A percentile compares a stretch with the other conserved stretches of the same genome.
phyloP scores from a whole-genome alignment of 2,797 vertebrate species.

The Leptodactylus fallax region DNA sequence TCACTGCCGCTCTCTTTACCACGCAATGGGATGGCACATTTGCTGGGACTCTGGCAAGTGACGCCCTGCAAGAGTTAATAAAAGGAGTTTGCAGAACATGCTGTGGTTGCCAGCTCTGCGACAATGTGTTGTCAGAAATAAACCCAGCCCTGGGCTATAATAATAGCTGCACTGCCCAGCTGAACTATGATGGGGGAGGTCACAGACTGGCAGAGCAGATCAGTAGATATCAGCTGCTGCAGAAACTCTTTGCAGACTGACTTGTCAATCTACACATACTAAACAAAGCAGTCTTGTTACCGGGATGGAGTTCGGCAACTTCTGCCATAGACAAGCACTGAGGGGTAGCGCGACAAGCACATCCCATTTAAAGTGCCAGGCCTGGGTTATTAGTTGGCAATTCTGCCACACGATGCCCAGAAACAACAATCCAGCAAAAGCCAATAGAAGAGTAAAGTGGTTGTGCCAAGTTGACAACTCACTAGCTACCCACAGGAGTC shows the following conservation, averaged over 20 bases:
- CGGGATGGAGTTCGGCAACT: too few species aligned
- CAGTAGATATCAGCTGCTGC: background rate
- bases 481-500: too few species aligned
- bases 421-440: too few species aligned
- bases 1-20: background rate
- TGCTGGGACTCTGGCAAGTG: too few species aligned
- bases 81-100: background rate
- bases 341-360: too few species aligned
- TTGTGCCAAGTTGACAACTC: too few species aligned
- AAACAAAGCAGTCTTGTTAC: too few species aligned
- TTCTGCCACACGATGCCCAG: too few species aligned
- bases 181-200: background rate
- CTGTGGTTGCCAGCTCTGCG: constrained; percentile 18
- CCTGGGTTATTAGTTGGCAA: too few species aligned
- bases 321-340: too few species aligned
- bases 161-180: background rate
- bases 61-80: background rate
- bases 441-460: too few species aligned
- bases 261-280: background rate
- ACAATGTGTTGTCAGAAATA: constrained; percentile 18
- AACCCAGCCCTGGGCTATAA: constrained; percentile 14
- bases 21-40: background rate
- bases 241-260: background rate
- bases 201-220: background rate
- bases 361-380: too few species aligned